Evolutionary conservation across 2,888 invertebrate genomes (phyloP).

Genomic region (Epinotia demarniana): DNA sequence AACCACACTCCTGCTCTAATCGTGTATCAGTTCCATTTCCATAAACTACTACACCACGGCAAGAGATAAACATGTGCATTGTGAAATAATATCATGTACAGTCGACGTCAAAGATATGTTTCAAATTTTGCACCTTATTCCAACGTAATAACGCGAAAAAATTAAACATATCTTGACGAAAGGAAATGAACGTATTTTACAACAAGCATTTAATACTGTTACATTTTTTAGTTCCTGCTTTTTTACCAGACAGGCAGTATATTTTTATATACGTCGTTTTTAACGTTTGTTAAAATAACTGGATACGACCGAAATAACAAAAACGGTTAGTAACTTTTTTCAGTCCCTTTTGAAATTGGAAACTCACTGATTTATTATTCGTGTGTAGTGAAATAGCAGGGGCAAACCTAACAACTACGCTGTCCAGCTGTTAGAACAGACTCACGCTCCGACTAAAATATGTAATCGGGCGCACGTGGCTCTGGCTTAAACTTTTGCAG

Average conservation of each 20-base stretch:
- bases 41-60: no score
- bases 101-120: no score
- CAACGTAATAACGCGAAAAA: no score
- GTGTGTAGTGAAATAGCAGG: neutral
- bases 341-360: constrained; percentile 1
- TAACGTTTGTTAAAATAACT: neutral
- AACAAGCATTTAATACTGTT: no score
- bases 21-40: no score
- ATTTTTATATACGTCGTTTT: no score
- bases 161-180: no score
- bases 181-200: no score
- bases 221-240: neutral
- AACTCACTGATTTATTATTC: neutral
- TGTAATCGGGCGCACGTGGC: constrained; percentile 26
- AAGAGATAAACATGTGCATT: no score
- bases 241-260: neutral
- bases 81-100: no score
- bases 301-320: neutral
- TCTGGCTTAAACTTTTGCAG: constrained; percentile 24
- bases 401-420: neutral
- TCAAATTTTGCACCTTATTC: no score
- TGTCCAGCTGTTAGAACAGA: neutral
- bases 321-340: neutral
- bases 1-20: no score
- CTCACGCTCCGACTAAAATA: constrained; percentile 22